Evolutionary conservation across 2,797 vertebrate species (phyloP).

Genomic region (Naso thynnoides): DNA sequence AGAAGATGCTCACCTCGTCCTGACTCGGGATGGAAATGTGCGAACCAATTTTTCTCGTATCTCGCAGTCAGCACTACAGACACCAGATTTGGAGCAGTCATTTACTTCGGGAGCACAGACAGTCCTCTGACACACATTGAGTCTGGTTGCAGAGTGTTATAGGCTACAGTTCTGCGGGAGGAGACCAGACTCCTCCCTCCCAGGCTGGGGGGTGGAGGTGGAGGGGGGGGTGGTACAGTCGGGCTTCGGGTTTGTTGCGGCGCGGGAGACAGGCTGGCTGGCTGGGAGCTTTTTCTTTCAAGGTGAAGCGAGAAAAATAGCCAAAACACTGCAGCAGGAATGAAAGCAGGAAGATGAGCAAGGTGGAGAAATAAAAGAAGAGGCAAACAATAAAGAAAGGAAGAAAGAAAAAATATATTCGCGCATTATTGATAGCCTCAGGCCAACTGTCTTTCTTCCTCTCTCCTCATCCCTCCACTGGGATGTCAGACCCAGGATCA

Average conservation of each 20-base stretch:
- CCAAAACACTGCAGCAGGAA: constrained; percentile 45
- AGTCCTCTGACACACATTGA: constrained; percentile 91
- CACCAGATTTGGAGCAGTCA: constrained; percentile 75
- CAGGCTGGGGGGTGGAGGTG: constrained; percentile 26
- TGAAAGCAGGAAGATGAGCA: neutral
- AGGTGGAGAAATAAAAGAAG: neutral
- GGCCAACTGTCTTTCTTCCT: constrained; percentile 20
- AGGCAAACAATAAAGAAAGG: neutral
- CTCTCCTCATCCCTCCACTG: constrained; percentile 21
- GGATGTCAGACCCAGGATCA: constrained; percentile 31
- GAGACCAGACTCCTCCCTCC: constrained; percentile 85
- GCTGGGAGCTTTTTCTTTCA: constrained; percentile 69
- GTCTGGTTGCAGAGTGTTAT: constrained; percentile 89
- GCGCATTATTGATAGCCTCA: constrained; percentile 20
- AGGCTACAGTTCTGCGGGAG: constrained; percentile 77
- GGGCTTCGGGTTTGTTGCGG: constrained; percentile 59
- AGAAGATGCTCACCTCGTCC: constrained; percentile 78
- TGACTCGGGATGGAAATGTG: constrained; percentile 68
- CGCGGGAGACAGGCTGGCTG: constrained; percentile 70
- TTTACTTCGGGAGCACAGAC: constrained; percentile 87
- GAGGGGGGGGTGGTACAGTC: constrained; percentile 54
- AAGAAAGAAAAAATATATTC: neutral
- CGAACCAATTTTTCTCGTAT: constrained; percentile 64
- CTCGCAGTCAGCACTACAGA: constrained; percentile 76
- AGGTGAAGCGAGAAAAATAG: constrained; percentile 74